Conservation (phyloP, 2,797 vertebrate species). For the Ctenochaetus hawaiiensis region DNA sequence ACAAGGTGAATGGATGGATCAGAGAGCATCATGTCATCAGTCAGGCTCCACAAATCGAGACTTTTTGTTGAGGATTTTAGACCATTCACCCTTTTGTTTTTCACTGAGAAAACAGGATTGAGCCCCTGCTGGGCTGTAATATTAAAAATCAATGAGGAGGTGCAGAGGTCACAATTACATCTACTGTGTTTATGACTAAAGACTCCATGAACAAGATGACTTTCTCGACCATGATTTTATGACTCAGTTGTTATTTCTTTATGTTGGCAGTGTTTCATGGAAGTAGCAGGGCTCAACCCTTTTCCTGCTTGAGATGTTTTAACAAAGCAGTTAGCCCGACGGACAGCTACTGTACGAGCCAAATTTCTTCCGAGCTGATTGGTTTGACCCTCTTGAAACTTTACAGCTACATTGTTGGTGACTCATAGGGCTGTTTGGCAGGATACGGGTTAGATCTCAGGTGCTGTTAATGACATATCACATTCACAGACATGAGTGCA, state of each 20-base stretch:
- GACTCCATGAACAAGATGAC: constrained; percentile 12
- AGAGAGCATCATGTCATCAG: too few species aligned
- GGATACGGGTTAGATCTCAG: constrained; percentile 58
- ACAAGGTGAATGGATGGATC: too few species aligned
- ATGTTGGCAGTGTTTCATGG: constrained; percentile 28
- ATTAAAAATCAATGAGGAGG: background rate
- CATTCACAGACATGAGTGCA: constrained; percentile 18
- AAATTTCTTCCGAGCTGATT: constrained; percentile 11
- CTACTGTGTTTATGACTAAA: constrained; percentile 1
- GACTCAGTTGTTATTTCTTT: constrained; percentile 22
- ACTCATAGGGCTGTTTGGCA: constrained; percentile 12
- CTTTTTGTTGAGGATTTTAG: background rate
- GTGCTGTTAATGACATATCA: constrained; percentile 45
- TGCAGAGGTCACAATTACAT: constrained; percentile 8
- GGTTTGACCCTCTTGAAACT: constrained; percentile 14
- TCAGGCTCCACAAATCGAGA: too few species aligned
- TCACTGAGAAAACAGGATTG: background rate
- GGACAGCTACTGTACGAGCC: constrained; percentile 19
- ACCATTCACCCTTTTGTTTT: background rate
- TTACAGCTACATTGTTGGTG: background rate
- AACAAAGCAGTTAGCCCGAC: constrained; percentile 27
- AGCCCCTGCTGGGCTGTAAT: constrained; percentile 8
- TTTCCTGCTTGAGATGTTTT: constrained; percentile 37
- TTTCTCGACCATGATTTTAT: constrained; percentile 15
- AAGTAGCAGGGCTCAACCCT: constrained; percentile 29